Evolutionary conservation across 2,888 invertebrate species (phyloP).

Genomic region (Oxyteleia sp.): DNA sequence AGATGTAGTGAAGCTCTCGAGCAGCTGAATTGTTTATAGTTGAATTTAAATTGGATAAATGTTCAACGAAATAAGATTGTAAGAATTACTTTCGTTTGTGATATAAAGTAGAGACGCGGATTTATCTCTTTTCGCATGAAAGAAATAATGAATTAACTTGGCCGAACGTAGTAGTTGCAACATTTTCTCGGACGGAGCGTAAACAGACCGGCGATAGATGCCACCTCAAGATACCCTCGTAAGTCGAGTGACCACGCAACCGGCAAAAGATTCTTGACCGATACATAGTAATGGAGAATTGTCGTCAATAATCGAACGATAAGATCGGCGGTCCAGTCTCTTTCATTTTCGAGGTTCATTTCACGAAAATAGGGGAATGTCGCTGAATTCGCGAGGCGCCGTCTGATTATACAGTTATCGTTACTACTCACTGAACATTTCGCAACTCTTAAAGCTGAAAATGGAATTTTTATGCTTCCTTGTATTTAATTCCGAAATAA

Average conservation of each 20-base stretch:
- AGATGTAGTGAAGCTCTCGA: too few species aligned
- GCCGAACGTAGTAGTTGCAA: conserved; percentile 34
- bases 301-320: conserved; percentile 86
- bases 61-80: not conserved
- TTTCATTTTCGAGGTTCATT: conserved; percentile 85
- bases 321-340: conserved; percentile 75
- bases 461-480: conserved; percentile 13
- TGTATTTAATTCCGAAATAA: not conserved
- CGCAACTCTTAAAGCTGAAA: conserved; percentile 10
- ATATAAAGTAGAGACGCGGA: not conserved
- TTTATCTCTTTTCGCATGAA: conserved; percentile 25
- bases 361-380: conserved; percentile 79
- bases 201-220: conserved; percentile 83
- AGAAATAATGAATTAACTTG: conserved; percentile 41
- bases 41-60: conserved; percentile 15
- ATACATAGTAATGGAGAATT: conserved; percentile 88
- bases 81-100: not conserved
- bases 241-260: conserved; percentile 83
- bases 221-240: conserved; percentile 80
- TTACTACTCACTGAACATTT: conserved; percentile 47
- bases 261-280: conserved; percentile 82
- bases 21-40: too few species aligned
- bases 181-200: conserved; percentile 59
- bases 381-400: conserved; percentile 38
- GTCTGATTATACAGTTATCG: conserved; percentile 66